phyloP scores from a whole-genome alignment of 2,113 vertebrate genomes.

The Phylloscopus trochilus region DNA sequence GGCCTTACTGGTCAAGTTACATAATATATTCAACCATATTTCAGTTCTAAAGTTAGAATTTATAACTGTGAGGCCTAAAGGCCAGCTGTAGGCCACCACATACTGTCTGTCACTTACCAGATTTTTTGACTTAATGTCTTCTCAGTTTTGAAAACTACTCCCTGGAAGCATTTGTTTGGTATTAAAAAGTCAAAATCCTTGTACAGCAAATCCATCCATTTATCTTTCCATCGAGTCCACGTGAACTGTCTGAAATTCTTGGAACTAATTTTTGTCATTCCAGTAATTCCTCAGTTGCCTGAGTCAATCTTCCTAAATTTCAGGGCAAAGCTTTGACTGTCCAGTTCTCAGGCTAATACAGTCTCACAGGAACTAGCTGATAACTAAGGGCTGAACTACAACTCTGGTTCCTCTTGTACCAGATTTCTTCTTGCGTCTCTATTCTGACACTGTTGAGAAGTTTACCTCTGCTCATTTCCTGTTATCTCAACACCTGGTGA shows the following conservation, averaged over 20 bases:
- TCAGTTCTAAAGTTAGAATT: too few species aligned
- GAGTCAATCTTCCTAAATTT: constrained; percentile 41
- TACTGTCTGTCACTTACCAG: constrained; percentile 41
- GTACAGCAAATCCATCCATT: neutral
- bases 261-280: constrained; percentile 24
- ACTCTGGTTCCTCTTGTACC: constrained; percentile 49
- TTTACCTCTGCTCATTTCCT: constrained; percentile 63
- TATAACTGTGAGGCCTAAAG: neutral
- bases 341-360: constrained; percentile 47
- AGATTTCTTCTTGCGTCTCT: constrained; percentile 29
- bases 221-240: neutral
- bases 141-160: constrained; percentile 36
- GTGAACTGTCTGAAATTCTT: neutral
- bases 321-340: constrained; percentile 54
- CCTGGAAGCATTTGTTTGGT: constrained; percentile 28
- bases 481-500: constrained; percentile 62
- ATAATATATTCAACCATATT: too few species aligned
- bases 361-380: constrained; percentile 47
- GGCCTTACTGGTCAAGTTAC: too few species aligned
- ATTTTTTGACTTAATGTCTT: constrained; percentile 20
- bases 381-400: constrained; percentile 68
- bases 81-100: neutral
- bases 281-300: constrained; percentile 33
- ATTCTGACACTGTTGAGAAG: constrained; percentile 54
- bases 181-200: neutral